Evolutionary conservation across 2,113 vertebrate species (phyloP).

Genomic region (Ranitomeya variabilis): DNA sequence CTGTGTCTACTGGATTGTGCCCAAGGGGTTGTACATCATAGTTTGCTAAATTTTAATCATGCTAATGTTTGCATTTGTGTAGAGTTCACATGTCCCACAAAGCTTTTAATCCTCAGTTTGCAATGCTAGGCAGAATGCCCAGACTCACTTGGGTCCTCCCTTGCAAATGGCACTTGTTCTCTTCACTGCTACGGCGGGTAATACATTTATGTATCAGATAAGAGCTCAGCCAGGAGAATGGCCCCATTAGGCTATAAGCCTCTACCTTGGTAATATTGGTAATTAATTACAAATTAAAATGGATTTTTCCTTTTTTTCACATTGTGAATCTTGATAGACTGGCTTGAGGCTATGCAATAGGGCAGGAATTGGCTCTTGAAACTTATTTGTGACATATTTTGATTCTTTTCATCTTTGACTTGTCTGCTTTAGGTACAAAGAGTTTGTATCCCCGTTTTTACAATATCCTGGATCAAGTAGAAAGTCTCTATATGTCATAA

Average conservation of each 20-base stretch:
- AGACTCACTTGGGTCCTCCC: conserved; percentile 61
- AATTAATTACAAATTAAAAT: conserved; percentile 44
- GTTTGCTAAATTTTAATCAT: conserved; percentile 72
- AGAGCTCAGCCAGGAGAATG: conserved; percentile 60
- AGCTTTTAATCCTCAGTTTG: conserved; percentile 70
- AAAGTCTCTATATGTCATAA: background rate
- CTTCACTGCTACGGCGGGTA: conserved; percentile 58
- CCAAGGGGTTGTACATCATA: conserved; percentile 63
- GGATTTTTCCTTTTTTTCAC: conserved; percentile 21
- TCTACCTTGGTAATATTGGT: conserved; percentile 37
- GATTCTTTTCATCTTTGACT: background rate
- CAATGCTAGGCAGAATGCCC: conserved; percentile 67
- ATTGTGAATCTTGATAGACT: background rate
- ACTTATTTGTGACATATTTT: background rate
- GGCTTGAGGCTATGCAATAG: background rate
- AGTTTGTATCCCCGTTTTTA: background rate
- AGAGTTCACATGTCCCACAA: conserved; percentile 68
- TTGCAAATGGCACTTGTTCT: conserved; percentile 63
- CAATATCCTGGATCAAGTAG: background rate
- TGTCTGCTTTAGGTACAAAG: background rate
- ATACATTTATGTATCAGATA: conserved; percentile 67
- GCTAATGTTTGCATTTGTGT: conserved; percentile 72
- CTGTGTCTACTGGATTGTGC: conserved; percentile 63
- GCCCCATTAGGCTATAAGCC: conserved; percentile 50
- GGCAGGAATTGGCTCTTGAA: background rate